Evolutionary conservation across 2,113 vertebrate genomes (phyloP).

Genomic region (Cephalopterus ornatus): DNA sequence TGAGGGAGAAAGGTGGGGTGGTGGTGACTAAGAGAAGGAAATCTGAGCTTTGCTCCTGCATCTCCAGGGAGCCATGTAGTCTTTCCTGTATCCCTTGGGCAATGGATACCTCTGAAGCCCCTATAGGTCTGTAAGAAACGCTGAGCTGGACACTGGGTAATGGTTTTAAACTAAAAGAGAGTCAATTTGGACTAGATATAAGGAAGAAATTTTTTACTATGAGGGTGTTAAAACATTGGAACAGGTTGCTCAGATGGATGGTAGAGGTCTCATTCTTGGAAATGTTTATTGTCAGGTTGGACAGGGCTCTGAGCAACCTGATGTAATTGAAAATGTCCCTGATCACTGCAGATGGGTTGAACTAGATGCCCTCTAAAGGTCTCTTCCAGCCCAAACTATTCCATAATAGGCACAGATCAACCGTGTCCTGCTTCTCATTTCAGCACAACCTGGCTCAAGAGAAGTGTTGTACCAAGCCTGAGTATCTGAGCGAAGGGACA

Average conservation of each 20-base stretch:
- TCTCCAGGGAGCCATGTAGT: background rate
- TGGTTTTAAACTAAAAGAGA: background rate
- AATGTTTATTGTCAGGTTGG: background rate
- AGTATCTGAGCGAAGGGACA: background rate
- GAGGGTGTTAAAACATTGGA: background rate
- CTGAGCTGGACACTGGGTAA: background rate
- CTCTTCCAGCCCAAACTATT: background rate
- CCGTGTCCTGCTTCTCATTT: background rate
- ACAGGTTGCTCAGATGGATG: background rate
- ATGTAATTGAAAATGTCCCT: background rate
- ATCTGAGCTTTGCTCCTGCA: background rate
- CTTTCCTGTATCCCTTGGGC: background rate
- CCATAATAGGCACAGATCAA: background rate
- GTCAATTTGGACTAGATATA: background rate
- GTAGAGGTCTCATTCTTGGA: background rate
- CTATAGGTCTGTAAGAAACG: background rate
- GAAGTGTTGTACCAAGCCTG: background rate
- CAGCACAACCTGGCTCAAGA: background rate
- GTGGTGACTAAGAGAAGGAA: background rate
- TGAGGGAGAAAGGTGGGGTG: background rate
- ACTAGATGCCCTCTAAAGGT: background rate
- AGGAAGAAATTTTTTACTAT: background rate
- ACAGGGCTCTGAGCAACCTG: background rate
- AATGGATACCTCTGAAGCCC: background rate
- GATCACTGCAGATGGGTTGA: background rate